These are phyloP conservation scores for Haemorhous mexicanus DNA, from an alignment of 2,113 vertebrate genomes.

Conservation along the genomic window DNA sequence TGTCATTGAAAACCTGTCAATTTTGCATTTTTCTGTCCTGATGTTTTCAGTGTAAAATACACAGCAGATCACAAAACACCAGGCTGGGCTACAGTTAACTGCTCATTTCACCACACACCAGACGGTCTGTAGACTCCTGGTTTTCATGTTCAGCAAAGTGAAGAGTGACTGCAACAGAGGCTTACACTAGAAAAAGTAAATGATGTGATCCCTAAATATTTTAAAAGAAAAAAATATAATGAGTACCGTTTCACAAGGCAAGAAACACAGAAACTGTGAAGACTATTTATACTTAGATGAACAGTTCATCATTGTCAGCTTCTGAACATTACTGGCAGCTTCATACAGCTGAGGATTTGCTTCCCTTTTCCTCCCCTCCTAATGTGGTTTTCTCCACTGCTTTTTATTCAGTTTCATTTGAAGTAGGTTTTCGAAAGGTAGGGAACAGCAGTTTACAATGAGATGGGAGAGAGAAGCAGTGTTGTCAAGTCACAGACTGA, in stretches of 20 bases:
- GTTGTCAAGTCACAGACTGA: background rate
- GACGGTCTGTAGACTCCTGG: background rate
- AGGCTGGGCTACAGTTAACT: background rate
- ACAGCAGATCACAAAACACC: background rate
- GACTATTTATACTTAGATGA: background rate
- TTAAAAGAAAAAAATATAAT: background rate
- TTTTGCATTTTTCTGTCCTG: background rate
- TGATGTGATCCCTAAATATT: background rate
- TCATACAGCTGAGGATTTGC: background rate
- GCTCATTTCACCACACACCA: background rate
- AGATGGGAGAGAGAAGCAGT: background rate
- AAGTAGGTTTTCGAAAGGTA: slow-evolving; percentile 19
- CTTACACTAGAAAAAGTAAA: background rate
- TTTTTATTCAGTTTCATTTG: slow-evolving; percentile 17
- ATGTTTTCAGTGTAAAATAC: background rate
- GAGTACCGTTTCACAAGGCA: background rate
- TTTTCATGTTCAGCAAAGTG: background rate
- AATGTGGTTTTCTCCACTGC: background rate
- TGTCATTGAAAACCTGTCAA: background rate
- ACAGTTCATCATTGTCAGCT: background rate
- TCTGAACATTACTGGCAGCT: background rate
- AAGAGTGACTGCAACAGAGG: background rate
- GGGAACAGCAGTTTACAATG: background rate
- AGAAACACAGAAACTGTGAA: background rate
- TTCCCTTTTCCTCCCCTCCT: background rate